Percentiles rank a stretch among this genome's conserved stretches.
phyloP scores from a whole-genome alignment of 2,113 vertebrate genomes.

The Oreochromis aureus region DNA sequence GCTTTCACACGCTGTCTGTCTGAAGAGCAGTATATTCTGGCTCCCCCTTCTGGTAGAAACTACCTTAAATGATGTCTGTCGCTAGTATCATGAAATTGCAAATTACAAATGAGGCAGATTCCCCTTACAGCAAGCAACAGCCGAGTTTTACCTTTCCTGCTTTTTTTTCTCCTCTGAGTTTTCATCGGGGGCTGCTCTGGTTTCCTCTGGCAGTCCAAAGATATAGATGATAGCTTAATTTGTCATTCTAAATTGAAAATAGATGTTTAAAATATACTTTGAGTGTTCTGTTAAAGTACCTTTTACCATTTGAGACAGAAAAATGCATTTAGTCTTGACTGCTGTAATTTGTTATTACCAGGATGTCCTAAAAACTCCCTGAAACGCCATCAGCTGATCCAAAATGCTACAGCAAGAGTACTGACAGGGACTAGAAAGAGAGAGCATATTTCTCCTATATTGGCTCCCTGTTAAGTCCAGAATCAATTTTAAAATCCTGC shows the following conservation, averaged over 20 bases:
- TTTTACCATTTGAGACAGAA: neutral
- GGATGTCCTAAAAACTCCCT: neutral
- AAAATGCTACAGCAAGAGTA: neutral
- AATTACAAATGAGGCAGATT: neutral
- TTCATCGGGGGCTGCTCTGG: neutral
- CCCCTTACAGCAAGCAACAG: neutral
- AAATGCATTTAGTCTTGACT: neutral
- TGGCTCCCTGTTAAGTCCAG: neutral
- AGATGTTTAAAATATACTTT: neutral
- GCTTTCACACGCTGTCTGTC: neutral
- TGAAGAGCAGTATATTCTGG: neutral
- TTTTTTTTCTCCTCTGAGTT: too few species aligned
- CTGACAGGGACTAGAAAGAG: neutral
- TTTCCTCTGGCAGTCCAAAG: neutral
- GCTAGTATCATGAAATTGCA: neutral
- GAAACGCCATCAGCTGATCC: neutral
- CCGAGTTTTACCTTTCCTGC: neutral
- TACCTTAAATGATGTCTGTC: neutral
- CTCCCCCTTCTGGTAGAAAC: slow-evolving; percentile 40
- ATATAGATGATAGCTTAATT: neutral
- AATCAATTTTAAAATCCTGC: neutral
- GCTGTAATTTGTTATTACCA: neutral
- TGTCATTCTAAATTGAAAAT: neutral
- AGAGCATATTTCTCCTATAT: neutral
- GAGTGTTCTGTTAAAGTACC: neutral